Evolutionary conservation across 1,140 invertebrate genomes (phyloP).

Genomic region (Asbolus verrucosus): DNA sequence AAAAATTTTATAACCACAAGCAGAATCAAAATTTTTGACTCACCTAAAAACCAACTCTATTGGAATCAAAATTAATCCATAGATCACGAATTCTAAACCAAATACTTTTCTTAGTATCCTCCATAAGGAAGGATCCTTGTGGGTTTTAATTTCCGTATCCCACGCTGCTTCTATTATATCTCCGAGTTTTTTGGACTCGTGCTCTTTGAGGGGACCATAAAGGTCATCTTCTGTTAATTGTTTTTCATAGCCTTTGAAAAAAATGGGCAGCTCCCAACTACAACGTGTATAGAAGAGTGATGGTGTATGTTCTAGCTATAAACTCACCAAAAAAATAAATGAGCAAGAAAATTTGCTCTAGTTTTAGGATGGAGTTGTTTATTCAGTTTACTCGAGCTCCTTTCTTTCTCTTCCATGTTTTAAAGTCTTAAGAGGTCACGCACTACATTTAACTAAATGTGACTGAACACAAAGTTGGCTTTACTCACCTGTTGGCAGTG

Average conservation of each 20-base stretch:
- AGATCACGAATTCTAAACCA: constrained; percentile 62
- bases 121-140: constrained; percentile 62
- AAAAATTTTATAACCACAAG: constrained; percentile 1
- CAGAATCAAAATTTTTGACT: constrained; percentile 13
- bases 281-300: constrained; percentile 33
- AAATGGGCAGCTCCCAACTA: constrained; percentile 64
- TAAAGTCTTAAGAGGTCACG: neutral
- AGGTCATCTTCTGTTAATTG: constrained; percentile 59
- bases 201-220: constrained; percentile 53
- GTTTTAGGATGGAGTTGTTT: neutral
- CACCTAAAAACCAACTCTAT: constrained; percentile 69
- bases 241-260: constrained; percentile 57
- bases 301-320: neutral
- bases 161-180: constrained; percentile 70
- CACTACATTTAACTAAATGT: too few species aligned
- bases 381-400: neutral
- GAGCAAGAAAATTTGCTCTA: neutral
- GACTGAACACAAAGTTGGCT: too few species aligned
- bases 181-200: constrained; percentile 65
- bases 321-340: constrained; percentile 5
- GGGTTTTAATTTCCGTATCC: constrained; percentile 64
- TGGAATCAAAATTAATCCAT: constrained; percentile 67
- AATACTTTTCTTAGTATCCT: constrained; percentile 63
- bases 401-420: neutral
- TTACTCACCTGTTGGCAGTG: too few species aligned